A percentile compares a stretch with the other conserved stretches of the same genome.
Evolutionary conservation across 2,888 invertebrate genomes (phyloP).

Genomic region (Caenorhabditis sp.): DNA sequence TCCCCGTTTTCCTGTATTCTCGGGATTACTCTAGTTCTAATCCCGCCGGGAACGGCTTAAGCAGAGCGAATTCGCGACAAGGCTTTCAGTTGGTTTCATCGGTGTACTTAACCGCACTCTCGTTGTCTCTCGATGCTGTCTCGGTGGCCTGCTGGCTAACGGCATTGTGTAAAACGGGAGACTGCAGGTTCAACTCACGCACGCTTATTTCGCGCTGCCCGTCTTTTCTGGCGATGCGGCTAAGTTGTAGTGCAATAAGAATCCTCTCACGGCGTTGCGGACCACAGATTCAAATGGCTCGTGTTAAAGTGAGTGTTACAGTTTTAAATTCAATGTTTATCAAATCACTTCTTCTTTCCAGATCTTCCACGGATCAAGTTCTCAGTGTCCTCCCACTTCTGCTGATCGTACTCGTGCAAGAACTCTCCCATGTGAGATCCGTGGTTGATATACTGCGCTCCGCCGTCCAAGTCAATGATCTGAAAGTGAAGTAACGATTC

Average conservation of each 20-base stretch:
- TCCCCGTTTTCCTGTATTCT: too few relatives aligned
- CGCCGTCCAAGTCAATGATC: constrained; percentile 67
- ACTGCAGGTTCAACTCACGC: constrained; percentile 13
- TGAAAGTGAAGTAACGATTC: too few relatives aligned
- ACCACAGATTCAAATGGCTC: constrained; percentile 13
- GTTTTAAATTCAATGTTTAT: neutral
- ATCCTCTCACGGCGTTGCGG: constrained; percentile 49
- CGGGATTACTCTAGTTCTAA: too few relatives aligned
- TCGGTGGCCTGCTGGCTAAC: constrained; percentile 18
- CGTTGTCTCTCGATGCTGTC: neutral
- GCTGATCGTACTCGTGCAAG: constrained; percentile 62
- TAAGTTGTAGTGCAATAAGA: constrained; percentile 41
- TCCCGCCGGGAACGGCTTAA: too few relatives aligned
- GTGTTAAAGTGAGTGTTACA: constrained; percentile 48
- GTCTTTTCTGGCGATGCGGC: constrained; percentile 29
- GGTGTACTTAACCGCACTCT: neutral
- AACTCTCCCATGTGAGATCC: constrained; percentile 64
- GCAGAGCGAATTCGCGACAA: too few relatives aligned
- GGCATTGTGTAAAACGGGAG: neutral
- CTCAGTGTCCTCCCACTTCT: constrained; percentile 67
- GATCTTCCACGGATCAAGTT: constrained; percentile 7
- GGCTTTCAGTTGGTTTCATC: too few relatives aligned
- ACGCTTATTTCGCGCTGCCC: constrained; percentile 39
- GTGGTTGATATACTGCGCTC: constrained; percentile 69
- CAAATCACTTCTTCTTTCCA: too few relatives aligned